phyloP scores from a whole-genome alignment of 2,888 invertebrate genomes.

The Hedya salicella region DNA sequence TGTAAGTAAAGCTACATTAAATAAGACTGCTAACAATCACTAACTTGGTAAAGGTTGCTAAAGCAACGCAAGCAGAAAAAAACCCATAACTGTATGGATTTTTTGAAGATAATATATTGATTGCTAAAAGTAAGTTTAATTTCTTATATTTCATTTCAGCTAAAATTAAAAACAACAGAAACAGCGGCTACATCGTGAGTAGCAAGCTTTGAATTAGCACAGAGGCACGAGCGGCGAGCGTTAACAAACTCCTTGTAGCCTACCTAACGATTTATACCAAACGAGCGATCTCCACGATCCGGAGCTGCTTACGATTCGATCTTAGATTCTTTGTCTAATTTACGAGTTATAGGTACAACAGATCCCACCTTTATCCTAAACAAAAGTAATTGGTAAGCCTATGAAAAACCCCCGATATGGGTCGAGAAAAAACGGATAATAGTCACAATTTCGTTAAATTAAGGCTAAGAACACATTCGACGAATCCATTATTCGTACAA shows the following conservation, averaged over 20 bases:
- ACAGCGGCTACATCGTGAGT: conserved; percentile 5
- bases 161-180: not conserved
- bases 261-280: conserved; percentile 61
- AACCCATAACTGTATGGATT: too few relatives aligned
- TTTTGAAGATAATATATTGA: too few relatives aligned
- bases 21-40: too few relatives aligned
- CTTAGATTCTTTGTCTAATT: not conserved
- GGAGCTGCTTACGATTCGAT: conserved; percentile 16
- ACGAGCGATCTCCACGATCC: conserved; percentile 49
- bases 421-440: too few relatives aligned
- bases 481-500: too few relatives aligned
- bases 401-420: too few relatives aligned
- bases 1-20: too few relatives aligned
- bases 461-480: too few relatives aligned
- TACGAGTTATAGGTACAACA: not conserved
- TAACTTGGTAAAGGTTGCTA: too few relatives aligned
- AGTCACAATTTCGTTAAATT: too few relatives aligned
- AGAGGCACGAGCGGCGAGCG: conserved; percentile 52
- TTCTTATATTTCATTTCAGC: not conserved
- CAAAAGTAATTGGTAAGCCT: too few relatives aligned
- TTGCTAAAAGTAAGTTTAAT: not conserved
- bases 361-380: not conserved
- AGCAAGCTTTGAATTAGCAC: conserved; percentile 65
- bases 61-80: too few relatives aligned
- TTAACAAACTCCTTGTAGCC: conserved; percentile 73